These are phyloP conservation scores for Drosophila paramelanica DNA, from an alignment of 2,888 invertebrate species.

Conservation along the genomic window DNA sequence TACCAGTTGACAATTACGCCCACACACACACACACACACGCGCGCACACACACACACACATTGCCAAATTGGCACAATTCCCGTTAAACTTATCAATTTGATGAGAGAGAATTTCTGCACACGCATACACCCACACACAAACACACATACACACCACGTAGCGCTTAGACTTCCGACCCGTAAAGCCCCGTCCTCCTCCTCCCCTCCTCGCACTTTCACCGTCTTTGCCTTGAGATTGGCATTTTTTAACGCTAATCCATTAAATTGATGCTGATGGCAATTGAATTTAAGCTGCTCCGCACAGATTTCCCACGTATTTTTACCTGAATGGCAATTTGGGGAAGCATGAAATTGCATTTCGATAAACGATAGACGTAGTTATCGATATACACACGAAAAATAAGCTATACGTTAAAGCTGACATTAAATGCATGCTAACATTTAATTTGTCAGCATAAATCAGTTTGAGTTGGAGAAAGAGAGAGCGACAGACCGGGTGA, in stretches of 20 bases:
- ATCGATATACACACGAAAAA: constrained; percentile 16
- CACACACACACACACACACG: constrained; percentile 15
- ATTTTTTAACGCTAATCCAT: constrained; percentile 75
- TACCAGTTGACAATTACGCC: constrained; percentile 62
- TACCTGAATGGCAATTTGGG: constrained; percentile 52
- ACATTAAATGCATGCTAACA: constrained; percentile 64
- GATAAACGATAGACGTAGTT: constrained; percentile 45
- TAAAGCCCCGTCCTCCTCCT: neutral
- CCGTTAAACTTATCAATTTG: constrained; percentile 79
- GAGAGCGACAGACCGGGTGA: neutral
- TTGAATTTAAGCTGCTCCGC: constrained; percentile 77
- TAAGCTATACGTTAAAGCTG: constrained; percentile 42
- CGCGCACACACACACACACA: neutral
- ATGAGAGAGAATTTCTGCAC: constrained; percentile 56
- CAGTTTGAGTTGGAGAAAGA: constrained; percentile 16
- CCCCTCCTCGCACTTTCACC: neutral
- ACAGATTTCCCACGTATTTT: constrained; percentile 58
- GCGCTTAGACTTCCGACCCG: constrained; percentile 22
- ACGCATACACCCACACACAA: constrained; percentile 30
- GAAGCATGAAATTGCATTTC: constrained; percentile 59
- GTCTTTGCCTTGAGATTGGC: constrained; percentile 36
- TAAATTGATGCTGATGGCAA: constrained; percentile 79
- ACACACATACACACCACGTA: constrained; percentile 24
- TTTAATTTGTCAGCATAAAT: constrained; percentile 77
- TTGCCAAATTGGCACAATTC: constrained; percentile 78